Evolutionary conservation across 2,888 invertebrate species (phyloP).

Genomic region (Chrysolina oricalcia): DNA sequence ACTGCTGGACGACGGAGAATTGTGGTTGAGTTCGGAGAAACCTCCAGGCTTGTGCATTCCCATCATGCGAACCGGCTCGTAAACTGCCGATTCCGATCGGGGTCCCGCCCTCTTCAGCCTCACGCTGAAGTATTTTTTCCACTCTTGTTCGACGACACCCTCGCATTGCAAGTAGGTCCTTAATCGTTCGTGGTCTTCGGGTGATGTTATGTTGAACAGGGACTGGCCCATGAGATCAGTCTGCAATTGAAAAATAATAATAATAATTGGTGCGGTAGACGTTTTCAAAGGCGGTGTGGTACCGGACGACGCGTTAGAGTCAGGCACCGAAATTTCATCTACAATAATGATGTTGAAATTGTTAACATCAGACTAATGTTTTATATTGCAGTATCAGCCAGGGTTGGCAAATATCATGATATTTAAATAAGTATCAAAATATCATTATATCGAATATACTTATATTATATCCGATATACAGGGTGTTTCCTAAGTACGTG

Average conservation of each 20-base stretch:
- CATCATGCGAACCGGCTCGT: conserved; percentile 81
- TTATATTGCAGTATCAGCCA: too few relatives aligned
- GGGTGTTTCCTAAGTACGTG: too few relatives aligned
- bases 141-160: conserved; percentile 70
- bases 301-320: too few relatives aligned
- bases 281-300: too few relatives aligned
- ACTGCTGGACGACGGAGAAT: conserved; percentile 45
- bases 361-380: too few relatives aligned
- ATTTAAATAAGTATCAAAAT: too few relatives aligned
- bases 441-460: too few relatives aligned
- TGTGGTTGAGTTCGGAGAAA: conserved; percentile 32
- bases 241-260: conserved; percentile 72
- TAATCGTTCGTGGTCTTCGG: conserved; percentile 85
- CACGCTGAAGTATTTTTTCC: conserved; percentile 75
- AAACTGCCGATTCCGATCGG: conserved; percentile 81
- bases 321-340: too few relatives aligned
- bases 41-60: conserved; percentile 70
- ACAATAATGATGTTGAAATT: too few relatives aligned
- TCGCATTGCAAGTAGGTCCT: conserved; percentile 76
- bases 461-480: too few relatives aligned
- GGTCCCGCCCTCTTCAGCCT: conserved; percentile 80
- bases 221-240: conserved; percentile 89
- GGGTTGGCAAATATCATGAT: too few relatives aligned
- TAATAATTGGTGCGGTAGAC: too few relatives aligned
- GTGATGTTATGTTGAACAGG: conserved; percentile 86